A percentile compares a stretch with the other conserved stretches of the same genome.
Conservation (phyloP, 2,888 invertebrate species). For the Scaptomyza polygonia region DNA sequence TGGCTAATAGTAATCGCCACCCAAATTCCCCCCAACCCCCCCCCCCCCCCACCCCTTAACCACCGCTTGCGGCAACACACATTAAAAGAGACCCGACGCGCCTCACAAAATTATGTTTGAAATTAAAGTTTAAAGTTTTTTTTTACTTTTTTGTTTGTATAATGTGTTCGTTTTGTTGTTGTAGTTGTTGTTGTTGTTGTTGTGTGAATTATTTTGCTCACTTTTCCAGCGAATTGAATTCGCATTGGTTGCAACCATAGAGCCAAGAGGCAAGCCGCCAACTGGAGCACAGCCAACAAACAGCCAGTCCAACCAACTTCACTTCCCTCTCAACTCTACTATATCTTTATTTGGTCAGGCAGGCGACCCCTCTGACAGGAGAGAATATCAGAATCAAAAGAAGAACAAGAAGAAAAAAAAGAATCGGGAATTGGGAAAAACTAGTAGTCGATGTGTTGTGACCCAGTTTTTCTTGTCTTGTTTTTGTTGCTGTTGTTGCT, state of each 20-base stretch:
- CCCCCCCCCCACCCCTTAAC: not conserved
- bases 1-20: slow-evolving; percentile 33
- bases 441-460: slow-evolving; percentile 63
- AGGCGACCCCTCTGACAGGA: slow-evolving; percentile 9
- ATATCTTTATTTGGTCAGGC: not conserved
- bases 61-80: slow-evolving; percentile 15
- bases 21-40: not conserved
- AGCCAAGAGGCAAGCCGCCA: slow-evolving; percentile 8
- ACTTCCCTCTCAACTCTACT: not conserved
- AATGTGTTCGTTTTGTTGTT: not conserved
- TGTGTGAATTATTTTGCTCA: slow-evolving; percentile 7
- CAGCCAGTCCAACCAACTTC: not conserved
- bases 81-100: slow-evolving; percentile 25
- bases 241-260: slow-evolving; percentile 38
- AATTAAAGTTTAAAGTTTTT: slow-evolving; percentile 45
- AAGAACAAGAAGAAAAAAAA: not conserved
- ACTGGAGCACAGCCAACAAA: slow-evolving; percentile 10
- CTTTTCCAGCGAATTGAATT: slow-evolving; percentile 48
- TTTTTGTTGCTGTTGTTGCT: not conserved
- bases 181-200: not conserved
- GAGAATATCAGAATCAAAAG: not conserved
- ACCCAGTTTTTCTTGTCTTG: slow-evolving; percentile 51
- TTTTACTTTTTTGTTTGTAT: slow-evolving; percentile 21
- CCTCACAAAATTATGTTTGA: slow-evolving; percentile 27
- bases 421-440: slow-evolving; percentile 19